These are phyloP conservation scores for Drosophila willistoni DNA, from an alignment of 1,140 invertebrate genomes.

Conservation along the genomic window DNA sequence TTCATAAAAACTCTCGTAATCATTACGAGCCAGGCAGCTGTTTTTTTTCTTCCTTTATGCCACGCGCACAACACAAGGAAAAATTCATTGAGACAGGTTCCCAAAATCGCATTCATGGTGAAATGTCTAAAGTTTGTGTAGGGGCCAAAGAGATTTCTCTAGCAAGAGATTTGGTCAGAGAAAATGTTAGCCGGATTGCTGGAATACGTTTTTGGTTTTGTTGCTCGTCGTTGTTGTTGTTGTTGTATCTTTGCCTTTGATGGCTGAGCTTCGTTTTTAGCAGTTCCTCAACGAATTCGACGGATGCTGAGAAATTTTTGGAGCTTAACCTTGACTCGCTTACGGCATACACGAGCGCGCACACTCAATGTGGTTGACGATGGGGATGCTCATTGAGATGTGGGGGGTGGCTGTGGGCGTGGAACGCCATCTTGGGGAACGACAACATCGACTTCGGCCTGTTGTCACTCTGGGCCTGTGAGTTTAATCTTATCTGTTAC, in stretches of 20 bases:
- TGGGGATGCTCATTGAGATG: background rate
- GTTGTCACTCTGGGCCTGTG: slow-evolving; percentile 74
- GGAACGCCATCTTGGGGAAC: slow-evolving; percentile 70
- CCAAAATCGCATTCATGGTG: background rate
- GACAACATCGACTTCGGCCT: slow-evolving; percentile 54
- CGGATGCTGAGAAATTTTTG: slow-evolving; percentile 66
- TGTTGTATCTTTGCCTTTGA: slow-evolving; percentile 31
- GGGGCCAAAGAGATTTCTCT: slow-evolving; percentile 7
- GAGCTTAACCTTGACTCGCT: slow-evolving; percentile 78
- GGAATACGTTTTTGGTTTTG: background rate
- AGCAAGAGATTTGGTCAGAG: slow-evolving; percentile 26
- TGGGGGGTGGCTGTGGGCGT: slow-evolving; percentile 35
- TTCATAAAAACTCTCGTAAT: slow-evolving; percentile 67
- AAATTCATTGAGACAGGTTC: slow-evolving; percentile 14
- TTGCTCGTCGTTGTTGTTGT: background rate
- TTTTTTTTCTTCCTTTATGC: slow-evolving; percentile 27
- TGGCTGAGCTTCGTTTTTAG: slow-evolving; percentile 52
- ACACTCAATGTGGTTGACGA: slow-evolving; percentile 56
- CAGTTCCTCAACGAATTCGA: slow-evolving; percentile 41
- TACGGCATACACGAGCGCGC: slow-evolving; percentile 70
- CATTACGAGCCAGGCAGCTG: slow-evolving; percentile 77
- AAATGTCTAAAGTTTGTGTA: slow-evolving; percentile 12
- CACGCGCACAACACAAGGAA: slow-evolving; percentile 54
- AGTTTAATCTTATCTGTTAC: slow-evolving; percentile 78
- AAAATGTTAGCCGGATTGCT: slow-evolving; percentile 16